These are phyloP conservation scores for Hemicordylus capensis DNA, from an alignment of 2,113 vertebrate species.

Conservation along the genomic window DNA sequence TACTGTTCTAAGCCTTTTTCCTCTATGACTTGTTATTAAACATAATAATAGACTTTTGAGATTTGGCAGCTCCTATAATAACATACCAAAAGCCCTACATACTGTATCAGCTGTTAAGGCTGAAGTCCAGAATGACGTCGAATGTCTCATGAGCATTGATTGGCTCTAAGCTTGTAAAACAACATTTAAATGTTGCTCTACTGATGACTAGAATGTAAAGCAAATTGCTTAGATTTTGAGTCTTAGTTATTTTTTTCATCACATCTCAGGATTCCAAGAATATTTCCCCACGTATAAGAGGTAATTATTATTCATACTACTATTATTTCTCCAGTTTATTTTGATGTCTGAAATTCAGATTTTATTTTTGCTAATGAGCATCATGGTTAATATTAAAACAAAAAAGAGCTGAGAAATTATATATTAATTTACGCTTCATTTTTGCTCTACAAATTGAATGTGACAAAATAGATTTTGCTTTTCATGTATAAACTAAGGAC, in stretches of 20 bases:
- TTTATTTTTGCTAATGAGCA: neutral
- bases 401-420: neutral
- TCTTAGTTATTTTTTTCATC: conserved; percentile 9
- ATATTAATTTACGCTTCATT: neutral
- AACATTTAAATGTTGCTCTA: conserved; percentile 64
- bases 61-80: conserved; percentile 63
- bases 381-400: neutral
- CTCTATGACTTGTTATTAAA: conserved; percentile 61
- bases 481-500: neutral
- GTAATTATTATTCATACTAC: conserved; percentile 4
- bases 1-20: conserved; percentile 61
- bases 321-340: neutral
- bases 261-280: neutral
- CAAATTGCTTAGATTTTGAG: conserved; percentile 54
- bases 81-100: conserved; percentile 55
- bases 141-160: conserved; percentile 57
- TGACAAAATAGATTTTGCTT: neutral
- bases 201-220: conserved; percentile 48
- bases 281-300: neutral
- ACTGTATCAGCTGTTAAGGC: conserved; percentile 31
- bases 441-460: neutral
- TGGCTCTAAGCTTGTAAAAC: conserved; percentile 50
- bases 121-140: conserved; percentile 57
- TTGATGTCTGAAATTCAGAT: neutral
- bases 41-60: conserved; percentile 65